These are phyloP conservation scores for Petrosia ficiformis DNA, from an alignment of 37 sponge, comb jelly and placozoan species.

Conservation along the genomic window DNA sequence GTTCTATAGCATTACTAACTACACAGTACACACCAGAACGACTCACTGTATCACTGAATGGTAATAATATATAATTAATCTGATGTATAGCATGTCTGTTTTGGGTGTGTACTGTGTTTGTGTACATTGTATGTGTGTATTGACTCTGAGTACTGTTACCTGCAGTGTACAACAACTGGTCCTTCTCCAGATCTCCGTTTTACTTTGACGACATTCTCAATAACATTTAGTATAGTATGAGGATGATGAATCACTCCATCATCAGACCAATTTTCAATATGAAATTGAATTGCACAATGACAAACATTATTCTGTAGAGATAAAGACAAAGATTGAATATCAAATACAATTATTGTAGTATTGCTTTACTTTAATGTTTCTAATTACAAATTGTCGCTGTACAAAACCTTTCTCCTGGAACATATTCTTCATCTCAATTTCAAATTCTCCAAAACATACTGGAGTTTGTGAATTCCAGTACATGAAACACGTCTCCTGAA, in stretches of 20 bases:
- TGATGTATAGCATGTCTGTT: too few relatives aligned
- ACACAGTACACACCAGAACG: constrained; percentile 67
- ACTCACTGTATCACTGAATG: constrained; percentile 53
- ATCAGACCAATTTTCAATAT: neutral
- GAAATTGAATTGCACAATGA: neutral
- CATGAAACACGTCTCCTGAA: constrained; percentile 51
- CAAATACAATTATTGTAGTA: neutral
- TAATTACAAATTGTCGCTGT: constrained; percentile 14
- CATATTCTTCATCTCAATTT: constrained; percentile 18
- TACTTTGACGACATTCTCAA: neutral
- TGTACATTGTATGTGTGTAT: neutral
- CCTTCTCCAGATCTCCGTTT: neutral
- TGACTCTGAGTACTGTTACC: neutral
- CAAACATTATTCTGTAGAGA: neutral
- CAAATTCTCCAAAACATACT: constrained; percentile 19
- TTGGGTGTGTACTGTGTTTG: neutral
- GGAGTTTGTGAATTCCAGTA: constrained; percentile 61
- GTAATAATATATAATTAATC: neutral
- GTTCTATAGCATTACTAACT: constrained; percentile 52
- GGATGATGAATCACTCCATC: neutral
- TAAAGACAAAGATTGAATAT: neutral
- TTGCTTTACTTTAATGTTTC: neutral
- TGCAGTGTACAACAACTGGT: constrained; percentile 21
- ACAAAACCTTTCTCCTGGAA: constrained; percentile 31
- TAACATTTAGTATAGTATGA: neutral